Evolutionary conservation across 2,888 invertebrate genomes (phyloP), one percentile per base, ranked within the genome.

Genomic region (Hyles lineata): DNA sequence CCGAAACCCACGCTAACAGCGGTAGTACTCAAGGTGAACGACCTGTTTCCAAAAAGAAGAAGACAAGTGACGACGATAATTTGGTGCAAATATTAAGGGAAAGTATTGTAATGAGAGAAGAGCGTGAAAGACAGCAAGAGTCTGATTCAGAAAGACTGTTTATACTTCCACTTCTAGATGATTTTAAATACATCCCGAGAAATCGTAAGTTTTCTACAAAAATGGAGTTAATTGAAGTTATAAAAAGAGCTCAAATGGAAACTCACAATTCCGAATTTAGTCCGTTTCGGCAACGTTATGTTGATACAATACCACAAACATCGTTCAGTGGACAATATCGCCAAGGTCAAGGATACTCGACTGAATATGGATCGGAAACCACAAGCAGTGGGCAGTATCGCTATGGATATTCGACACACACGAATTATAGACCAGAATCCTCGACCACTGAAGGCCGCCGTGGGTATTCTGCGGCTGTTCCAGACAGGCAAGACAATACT

Each of bases 131-230:
- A 78, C 75, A 78, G 77, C 80, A 79, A 78, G 78, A 79, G 76
- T 78, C 76, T 78, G 80, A 78, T 79, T 77, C 80, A 78, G 79
- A 78, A 77, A 78, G 77, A 79, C 76, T 77, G 59, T 79, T 79
- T 79, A 78, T 79, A 59, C 79, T 80, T 79, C 78, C 77, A 78
- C 78, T 80, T 78, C 77, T 79, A 77, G 79, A 79, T 77, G 79
- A 78, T 79, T 80, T 79, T 76, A 78, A 80, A 80, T 69, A 76
- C 77, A 80, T 79, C 75, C 76, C 77, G 76, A 80, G 76, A 80
- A 78, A 79, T 80, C 78, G 79, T 80, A 80, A 78, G 79, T 79
- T 79, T 80, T 80, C 78, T 79, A 79, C 78, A 77, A 80, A 79
- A 80, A 80, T 79, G 76, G 79, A 79, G 78, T 80, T 82, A 78